Base-by-base conservation (phyloP, 1,140 invertebrate species). In the Solenopsis fugax region DNA sequence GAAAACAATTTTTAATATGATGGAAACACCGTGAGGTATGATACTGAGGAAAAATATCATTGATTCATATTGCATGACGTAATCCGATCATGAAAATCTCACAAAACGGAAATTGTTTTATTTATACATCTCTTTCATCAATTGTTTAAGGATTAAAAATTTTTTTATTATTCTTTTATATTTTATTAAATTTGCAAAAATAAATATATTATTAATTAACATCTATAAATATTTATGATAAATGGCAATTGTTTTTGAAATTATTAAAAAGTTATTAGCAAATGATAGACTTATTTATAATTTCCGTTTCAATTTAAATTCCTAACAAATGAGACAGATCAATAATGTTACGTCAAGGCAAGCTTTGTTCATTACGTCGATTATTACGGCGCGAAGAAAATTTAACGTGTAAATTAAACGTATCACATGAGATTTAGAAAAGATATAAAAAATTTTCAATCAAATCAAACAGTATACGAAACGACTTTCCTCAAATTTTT, bases 11-110 rank as follows among this genome's bases (percentile, higher is more conserved):
- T 58, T 75, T 45, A 18, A 41, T n/a, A n/a, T 13, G 16, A 76
- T 45, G 37, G 4, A 45, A 21, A 41, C n/a, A 65, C 1, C 4
- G 18, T n/a, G n/a, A 76, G 4, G 45, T 37, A 41, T 34, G n/a
- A 37, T 56, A 56, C 12, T 1, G 4, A 12, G 13, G 18, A 76
- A 7, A 41, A 21, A 45, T 76, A 76, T 76, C 37, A 18, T 76
- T 60, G 50, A 58, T 45, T 45, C 12, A 0, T 60, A 76, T 29
- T 60, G n/a, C n/a, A 76, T 60, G 73, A 45, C 37, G 34, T 45
- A 60, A 58, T 16, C 34, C 50, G 13, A 76, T 60, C 54, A 58
- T 60, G 24, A 76, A 76, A 45, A 24, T 76, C 21, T 24, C 16
- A 24, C 1, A 18, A 60, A 76, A 76, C 18, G 45, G 13, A 45